These are phyloP conservation scores for Chaetodon auriga DNA, from an alignment of 2,113 vertebrate species.

Conservation along the genomic window DNA sequence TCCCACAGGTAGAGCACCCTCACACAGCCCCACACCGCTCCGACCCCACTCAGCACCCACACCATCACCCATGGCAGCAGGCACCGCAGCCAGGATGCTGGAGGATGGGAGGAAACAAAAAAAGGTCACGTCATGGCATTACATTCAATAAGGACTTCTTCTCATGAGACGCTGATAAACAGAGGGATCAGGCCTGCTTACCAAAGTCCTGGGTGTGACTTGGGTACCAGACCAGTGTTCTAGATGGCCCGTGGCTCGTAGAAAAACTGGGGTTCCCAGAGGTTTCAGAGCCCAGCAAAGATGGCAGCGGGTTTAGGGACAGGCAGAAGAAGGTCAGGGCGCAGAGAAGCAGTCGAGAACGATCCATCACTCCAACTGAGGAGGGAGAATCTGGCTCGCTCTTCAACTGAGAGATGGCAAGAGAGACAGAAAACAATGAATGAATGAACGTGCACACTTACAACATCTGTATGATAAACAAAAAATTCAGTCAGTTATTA, in stretches of 20 bases:
- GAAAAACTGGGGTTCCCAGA: slow-evolving; percentile 55
- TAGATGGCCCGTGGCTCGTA: slow-evolving; percentile 81
- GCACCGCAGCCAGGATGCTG: slow-evolving; percentile 92
- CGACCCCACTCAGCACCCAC: slow-evolving; percentile 94
- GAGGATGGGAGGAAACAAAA: slow-evolving; percentile 24
- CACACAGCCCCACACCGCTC: slow-evolving; percentile 94
- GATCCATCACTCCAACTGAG: slow-evolving; percentile 96
- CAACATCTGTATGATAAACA: background rate
- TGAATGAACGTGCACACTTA: background rate
- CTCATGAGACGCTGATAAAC: background rate
- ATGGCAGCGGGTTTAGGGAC: slow-evolving; percentile 95
- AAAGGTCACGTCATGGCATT: background rate
- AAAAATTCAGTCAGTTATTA: background rate
- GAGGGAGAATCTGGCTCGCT: slow-evolving; percentile 94
- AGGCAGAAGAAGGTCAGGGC: slow-evolving; percentile 96
- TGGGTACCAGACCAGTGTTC: slow-evolving; percentile 87
- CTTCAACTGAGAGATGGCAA: slow-evolving; percentile 87
- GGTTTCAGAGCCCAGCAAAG: slow-evolving; percentile 85
- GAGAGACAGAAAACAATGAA: background rate
- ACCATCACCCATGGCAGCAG: slow-evolving; percentile 94
- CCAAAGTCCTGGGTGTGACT: slow-evolving; percentile 84
- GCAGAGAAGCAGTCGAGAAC: slow-evolving; percentile 96
- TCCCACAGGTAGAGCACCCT: slow-evolving; percentile 95
- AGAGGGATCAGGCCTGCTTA: slow-evolving; percentile 42
- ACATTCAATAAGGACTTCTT: background rate